Conservation (phyloP, 2,888 invertebrate species). For the Macrophya annulata region DNA sequence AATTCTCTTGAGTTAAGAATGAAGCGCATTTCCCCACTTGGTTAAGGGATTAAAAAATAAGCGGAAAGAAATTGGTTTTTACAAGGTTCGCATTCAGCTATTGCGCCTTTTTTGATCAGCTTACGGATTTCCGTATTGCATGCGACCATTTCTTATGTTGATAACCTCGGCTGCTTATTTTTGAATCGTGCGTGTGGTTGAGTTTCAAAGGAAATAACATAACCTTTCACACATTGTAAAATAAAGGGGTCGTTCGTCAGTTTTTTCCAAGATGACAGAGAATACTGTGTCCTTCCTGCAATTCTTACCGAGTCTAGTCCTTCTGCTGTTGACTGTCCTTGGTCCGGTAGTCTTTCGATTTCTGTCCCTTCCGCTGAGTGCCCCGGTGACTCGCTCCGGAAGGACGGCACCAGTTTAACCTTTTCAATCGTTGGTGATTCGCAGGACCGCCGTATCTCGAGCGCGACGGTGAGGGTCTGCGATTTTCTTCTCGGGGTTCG, state of each 20-base stretch:
- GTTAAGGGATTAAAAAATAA: constrained; percentile 42
- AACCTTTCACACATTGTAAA: constrained; percentile 54
- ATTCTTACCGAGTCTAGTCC: constrained; percentile 57
- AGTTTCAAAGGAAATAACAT: constrained; percentile 50
- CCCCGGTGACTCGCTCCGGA: constrained; percentile 58
- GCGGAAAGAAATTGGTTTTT: constrained; percentile 30
- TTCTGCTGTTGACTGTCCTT: constrained; percentile 55
- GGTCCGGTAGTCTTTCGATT: constrained; percentile 56
- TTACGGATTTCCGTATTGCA: constrained; percentile 52
- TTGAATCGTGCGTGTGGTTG: constrained; percentile 17
- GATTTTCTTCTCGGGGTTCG: constrained; percentile 48
- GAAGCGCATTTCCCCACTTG: constrained; percentile 31
- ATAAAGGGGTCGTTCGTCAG: constrained; percentile 50
- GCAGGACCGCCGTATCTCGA: constrained; percentile 5
- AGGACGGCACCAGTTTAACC: constrained; percentile 57
- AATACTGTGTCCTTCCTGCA: constrained; percentile 26
- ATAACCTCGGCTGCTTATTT: not conserved
- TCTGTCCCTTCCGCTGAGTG: constrained; percentile 59
- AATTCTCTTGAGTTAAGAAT: constrained; percentile 21
- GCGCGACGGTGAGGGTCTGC: constrained; percentile 34
- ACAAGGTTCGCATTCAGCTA: not conserved
- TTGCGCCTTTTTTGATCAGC: not conserved
- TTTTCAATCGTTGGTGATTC: constrained; percentile 37
- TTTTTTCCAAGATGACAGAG: constrained; percentile 36
- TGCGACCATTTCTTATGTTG: constrained; percentile 48